Evolutionary conservation across 1,140 invertebrate genomes (phyloP).

Genomic region (Cyclargus thomasi): DNA sequence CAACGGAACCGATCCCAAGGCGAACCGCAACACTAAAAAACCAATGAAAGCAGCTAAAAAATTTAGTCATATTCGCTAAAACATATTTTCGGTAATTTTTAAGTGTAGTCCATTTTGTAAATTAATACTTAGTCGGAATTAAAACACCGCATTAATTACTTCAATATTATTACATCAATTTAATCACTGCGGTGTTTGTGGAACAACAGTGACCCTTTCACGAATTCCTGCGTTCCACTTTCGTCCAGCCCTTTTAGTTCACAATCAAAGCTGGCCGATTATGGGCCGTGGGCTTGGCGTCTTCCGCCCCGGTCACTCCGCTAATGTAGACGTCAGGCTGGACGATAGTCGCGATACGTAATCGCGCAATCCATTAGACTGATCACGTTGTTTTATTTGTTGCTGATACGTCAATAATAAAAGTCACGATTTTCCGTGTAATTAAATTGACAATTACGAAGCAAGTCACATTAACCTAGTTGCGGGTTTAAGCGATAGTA

Average conservation of each 20-base stretch:
- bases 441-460: constrained; percentile 1
- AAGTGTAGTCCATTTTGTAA: constrained; percentile 3
- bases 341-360: not conserved
- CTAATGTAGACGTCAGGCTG: constrained; percentile 2
- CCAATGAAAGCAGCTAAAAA: not conserved
- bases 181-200: constrained; percentile 14
- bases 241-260: constrained; percentile 27
- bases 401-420: constrained; percentile 5
- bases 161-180: too few relatives aligned
- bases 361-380: constrained; percentile 6
- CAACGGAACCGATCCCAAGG: not conserved
- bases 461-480: not conserved
- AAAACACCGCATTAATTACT: constrained; percentile 18
- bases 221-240: constrained; percentile 43
- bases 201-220: constrained; percentile 28
- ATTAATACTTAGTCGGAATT: constrained; percentile 4
- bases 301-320: constrained; percentile 2
- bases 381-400: constrained; percentile 2
- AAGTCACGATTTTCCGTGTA: not conserved
- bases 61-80: not conserved
- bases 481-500: not conserved
- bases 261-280: constrained; percentile 24
- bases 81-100: not conserved
- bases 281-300: not conserved
- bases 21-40: not conserved